Conservation (phyloP, 2,113 vertebrate species). For the Microtus oregoni region DNA sequence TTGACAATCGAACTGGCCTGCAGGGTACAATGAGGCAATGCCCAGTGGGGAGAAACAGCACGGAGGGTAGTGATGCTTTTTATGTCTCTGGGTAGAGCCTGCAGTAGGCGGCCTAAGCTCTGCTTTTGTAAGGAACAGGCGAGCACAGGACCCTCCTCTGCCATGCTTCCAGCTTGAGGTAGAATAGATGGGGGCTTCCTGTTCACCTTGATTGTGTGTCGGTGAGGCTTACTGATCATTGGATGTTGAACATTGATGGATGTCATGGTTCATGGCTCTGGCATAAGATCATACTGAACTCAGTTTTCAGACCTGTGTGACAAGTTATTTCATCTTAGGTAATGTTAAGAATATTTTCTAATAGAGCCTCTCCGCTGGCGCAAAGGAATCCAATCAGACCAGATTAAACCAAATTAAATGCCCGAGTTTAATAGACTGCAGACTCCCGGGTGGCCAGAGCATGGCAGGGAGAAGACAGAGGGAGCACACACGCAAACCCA, state of each 20-base stretch:
- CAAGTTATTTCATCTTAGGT: neutral
- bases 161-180: neutral
- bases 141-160: neutral
- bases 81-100: neutral
- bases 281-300: neutral
- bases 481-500: too few relatives aligned
- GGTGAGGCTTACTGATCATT: too few relatives aligned
- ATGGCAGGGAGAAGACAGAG: too few relatives aligned
- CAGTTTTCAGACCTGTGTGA: neutral
- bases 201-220: neutral
- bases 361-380: too few relatives aligned
- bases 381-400: too few relatives aligned
- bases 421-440: too few relatives aligned
- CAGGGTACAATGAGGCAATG: constrained; percentile 13
- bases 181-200: neutral
- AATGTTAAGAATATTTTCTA: neutral
- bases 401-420: too few relatives aligned
- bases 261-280: neutral
- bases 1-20: constrained; percentile 66
- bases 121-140: neutral
- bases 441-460: too few relatives aligned
- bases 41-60: neutral
- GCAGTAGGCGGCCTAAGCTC: neutral
- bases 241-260: neutral
- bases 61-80: neutral